Evolutionary conservation across 2,113 vertebrate species (phyloP).

Genomic region (Tragulus kanchil): DNA sequence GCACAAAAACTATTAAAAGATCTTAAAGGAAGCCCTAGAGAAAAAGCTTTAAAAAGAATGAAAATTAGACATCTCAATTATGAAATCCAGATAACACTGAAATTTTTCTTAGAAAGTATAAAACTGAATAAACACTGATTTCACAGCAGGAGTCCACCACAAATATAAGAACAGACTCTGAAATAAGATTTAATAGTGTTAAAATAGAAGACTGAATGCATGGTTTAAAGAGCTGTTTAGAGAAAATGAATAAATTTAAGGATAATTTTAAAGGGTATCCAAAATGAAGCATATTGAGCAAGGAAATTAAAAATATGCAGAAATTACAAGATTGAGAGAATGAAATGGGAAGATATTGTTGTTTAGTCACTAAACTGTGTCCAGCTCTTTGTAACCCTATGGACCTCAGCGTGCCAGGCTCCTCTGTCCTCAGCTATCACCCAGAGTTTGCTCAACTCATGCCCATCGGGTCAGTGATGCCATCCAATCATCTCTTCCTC

Average conservation of each 20-base stretch:
- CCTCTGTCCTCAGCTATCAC: background rate
- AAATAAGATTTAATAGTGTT: background rate
- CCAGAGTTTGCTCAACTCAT: background rate
- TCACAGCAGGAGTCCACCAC: background rate
- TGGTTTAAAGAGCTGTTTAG: background rate
- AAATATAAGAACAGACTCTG: background rate
- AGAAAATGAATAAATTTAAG: background rate
- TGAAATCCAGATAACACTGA: too few species aligned
- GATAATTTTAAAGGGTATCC: background rate
- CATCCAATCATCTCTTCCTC: background rate
- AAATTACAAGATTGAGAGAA: background rate
- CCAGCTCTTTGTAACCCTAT: background rate
- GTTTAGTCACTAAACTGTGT: background rate
- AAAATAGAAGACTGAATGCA: background rate
- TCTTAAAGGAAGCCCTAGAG: too few species aligned
- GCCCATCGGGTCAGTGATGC: background rate
- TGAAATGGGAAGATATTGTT: background rate
- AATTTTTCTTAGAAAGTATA: background rate
- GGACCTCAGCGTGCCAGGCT: background rate
- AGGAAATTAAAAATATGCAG: background rate
- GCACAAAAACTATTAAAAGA: too few species aligned
- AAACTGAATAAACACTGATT: background rate
- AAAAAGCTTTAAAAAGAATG: too few species aligned
- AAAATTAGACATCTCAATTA: too few species aligned
- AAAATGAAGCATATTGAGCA: background rate